Conservation (phyloP, 2,797 vertebrate genomes). For the Manis crassicaudata region DNA sequence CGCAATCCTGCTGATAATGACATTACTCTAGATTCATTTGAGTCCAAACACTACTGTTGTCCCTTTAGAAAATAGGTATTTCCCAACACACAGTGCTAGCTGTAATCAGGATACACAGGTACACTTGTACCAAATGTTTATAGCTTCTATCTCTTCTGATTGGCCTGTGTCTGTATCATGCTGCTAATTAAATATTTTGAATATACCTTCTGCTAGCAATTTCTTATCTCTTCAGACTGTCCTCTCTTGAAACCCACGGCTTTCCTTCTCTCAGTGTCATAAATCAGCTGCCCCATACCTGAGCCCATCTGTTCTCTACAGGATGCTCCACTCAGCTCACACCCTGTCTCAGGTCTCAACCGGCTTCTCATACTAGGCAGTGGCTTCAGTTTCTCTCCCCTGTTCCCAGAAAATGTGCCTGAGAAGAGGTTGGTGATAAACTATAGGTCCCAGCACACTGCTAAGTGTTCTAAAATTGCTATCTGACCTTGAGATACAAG, state of each 20-base stretch:
- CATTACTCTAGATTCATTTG: not conserved
- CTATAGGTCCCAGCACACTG: constrained; percentile 50
- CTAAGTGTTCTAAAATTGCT: not conserved
- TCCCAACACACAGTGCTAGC: accelerated
- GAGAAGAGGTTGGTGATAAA: not conserved
- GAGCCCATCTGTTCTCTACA: not conserved
- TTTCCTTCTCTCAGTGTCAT: accelerated
- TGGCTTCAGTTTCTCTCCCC: not conserved
- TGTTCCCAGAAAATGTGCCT: not conserved
- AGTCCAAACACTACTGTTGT: not conserved
- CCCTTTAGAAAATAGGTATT: not conserved
- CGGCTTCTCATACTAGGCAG: not conserved
- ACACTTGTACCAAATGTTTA: accelerated
- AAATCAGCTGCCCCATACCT: not conserved
- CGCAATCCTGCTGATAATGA: not conserved
- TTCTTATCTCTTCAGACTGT: not conserved
- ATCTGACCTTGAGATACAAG: not conserved
- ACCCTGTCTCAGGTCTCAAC: not conserved
- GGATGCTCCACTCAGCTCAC: not conserved
- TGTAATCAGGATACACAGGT: accelerated
- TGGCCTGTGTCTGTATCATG: accelerated
- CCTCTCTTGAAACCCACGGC: not conserved
- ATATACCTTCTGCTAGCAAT: not conserved
- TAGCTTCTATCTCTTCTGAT: accelerated
- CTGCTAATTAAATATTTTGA: too few relatives aligned